Evolutionary conservation across 1,140 invertebrate species (phyloP), one percentile per base, ranked within the genome.

Genomic region (Drusus annulatus): DNA sequence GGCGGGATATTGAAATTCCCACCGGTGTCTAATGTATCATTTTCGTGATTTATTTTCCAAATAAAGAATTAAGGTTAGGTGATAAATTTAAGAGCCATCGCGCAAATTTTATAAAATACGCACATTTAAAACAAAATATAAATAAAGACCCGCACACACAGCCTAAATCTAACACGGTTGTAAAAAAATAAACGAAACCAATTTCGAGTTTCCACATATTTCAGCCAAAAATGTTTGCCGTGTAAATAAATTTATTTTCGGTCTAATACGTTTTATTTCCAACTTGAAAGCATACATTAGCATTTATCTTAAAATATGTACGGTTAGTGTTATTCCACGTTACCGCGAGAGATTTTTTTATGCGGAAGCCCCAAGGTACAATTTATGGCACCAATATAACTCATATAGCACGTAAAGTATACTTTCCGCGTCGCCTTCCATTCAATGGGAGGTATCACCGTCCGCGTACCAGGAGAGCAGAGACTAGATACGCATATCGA

Each of bases 341-440:
- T 73, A 73, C 16, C 7, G 16, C 50, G 65, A 25, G n/a, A 28
- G 25, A 25, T 25, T 52, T 52, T 52, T 74, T 54, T 74, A 13
- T 56, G 52, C 50, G 25, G 69, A 74, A 74, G 15, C 50, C 51
- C 23, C n/a, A 13, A 56, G 51, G 69, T 54, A 74, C 50, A 74
- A 74, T 74, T 54, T 74, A 74, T 74, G 69, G 69, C 69, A 74
- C 50, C 69, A 74, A 74, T 74, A 74, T 74, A 74, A 74, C 69
- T 28, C 69, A 74, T 74, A 74, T 23, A 54, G 51, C 51, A 52
- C 23, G 51, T 8, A 25, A 69, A 69, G 19, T 21, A 56, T 56
- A 56, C 54, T 56, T n/a, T 13, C 10, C 10, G 8, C 36, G 8
- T 45, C 36, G 10, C 7, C 13, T 45, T 45, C 36, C 36, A 45